Conservation (phyloP, 2,888 invertebrate species). For the Hoplodrina ambigua region DNA sequence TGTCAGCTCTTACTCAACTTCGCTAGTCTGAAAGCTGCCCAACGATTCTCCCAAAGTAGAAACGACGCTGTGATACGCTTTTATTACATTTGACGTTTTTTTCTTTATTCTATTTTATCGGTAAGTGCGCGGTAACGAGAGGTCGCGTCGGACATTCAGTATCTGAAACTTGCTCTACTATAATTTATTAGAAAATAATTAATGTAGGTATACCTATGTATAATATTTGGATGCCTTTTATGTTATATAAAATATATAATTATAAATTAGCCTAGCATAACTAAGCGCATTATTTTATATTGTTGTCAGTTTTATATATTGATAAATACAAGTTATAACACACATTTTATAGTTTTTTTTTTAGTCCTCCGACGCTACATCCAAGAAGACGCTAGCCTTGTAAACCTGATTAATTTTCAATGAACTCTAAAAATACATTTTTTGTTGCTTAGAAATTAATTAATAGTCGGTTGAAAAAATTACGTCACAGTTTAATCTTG, state of each 20-base stretch:
- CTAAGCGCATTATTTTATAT: conserved; percentile 53
- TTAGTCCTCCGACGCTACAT: not conserved
- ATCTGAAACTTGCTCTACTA: conserved; percentile 42
- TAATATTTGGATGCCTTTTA: conserved; percentile 38
- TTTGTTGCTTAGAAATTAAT: too few relatives aligned
- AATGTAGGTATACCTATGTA: conserved; percentile 31
- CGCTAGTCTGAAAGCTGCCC: conserved; percentile 63
- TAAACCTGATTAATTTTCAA: too few relatives aligned
- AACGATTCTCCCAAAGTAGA: conserved; percentile 64
- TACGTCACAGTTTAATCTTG: too few relatives aligned
- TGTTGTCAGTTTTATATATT: conserved; percentile 55
- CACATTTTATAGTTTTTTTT: conserved; percentile 28
- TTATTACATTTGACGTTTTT: conserved; percentile 43
- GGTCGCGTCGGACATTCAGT: conserved; percentile 44
- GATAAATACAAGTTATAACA: conserved; percentile 54
- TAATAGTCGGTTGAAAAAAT: too few relatives aligned
- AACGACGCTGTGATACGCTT: conserved; percentile 62
- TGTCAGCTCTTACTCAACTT: conserved; percentile 48
- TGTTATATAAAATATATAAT: conserved; percentile 47
- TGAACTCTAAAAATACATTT: too few relatives aligned
- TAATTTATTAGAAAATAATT: conserved; percentile 49
- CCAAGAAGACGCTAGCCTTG: too few relatives aligned
- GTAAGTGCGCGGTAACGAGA: conserved; percentile 29
- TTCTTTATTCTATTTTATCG: conserved; percentile 36
- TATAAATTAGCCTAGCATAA: conserved; percentile 47